A percentile compares a stretch with the other conserved stretches of the same genome.
Conservation (phyloP, 2,797 vertebrate species). For the Gila robusta region DNA sequence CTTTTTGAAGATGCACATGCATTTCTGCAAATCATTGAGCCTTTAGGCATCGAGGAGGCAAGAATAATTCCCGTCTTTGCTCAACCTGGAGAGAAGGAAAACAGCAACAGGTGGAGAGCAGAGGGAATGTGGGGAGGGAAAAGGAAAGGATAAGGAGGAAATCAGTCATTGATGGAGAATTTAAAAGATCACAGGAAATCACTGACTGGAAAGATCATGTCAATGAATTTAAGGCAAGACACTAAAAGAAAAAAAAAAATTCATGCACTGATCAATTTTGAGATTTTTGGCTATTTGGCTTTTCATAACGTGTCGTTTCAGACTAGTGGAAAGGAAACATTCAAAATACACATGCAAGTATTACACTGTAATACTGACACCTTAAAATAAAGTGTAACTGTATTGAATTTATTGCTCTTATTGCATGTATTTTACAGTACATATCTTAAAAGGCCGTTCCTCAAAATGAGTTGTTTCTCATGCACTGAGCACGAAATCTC, state of each 20-base stretch:
- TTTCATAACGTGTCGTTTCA: background rate
- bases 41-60: constrained; percentile 22
- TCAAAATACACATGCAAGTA: background rate
- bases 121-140: constrained; percentile 60
- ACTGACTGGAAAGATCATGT: background rate
- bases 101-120: constrained; percentile 66
- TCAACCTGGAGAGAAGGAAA: constrained; percentile 63
- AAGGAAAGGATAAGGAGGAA: constrained; percentile 59
- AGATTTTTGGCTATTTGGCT: background rate
- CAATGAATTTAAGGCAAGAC: background rate
- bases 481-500: background rate
- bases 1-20: constrained; percentile 46
- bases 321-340: background rate
- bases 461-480: background rate
- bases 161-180: constrained; percentile 27
- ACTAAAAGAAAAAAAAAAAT: background rate
- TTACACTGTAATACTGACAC: background rate
- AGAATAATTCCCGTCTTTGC: constrained; percentile 25
- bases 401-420: background rate
- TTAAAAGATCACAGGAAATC: constrained; percentile 21
- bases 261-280: background rate
- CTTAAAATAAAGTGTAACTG: too few relatives aligned
- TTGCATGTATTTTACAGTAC: background rate
- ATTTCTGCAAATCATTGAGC: constrained; percentile 68
- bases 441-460: background rate